These are phyloP conservation scores for Bombus consobrinus DNA, from an alignment of 1,140 invertebrate genomes.

Conservation along the genomic window DNA sequence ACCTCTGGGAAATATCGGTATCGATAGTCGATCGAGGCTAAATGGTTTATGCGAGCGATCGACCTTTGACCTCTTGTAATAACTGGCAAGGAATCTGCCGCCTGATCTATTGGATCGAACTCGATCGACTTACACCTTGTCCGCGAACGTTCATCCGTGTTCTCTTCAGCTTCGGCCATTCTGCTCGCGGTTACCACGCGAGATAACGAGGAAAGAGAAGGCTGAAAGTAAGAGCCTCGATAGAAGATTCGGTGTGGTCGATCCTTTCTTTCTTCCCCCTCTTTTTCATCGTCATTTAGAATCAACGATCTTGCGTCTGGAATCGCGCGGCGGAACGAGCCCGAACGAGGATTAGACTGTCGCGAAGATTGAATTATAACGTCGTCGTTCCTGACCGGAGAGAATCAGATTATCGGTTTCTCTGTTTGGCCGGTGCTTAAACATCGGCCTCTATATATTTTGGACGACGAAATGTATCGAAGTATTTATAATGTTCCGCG, in stretches of 20 bases:
- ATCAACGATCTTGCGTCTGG: conserved; percentile 18
- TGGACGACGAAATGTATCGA: not conserved
- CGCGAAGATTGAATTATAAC: conserved; percentile 44
- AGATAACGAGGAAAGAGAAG: not conserved
- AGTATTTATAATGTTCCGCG: not conserved
- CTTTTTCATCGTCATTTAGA: not conserved
- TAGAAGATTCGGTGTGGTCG: conserved; percentile 40
- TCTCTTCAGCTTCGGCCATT: not conserved
- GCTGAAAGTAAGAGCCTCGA: not conserved
- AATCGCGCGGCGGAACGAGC: conserved; percentile 3
- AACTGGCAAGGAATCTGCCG: conserved; percentile 79
- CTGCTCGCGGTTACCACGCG: not conserved
- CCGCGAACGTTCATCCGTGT: conserved; percentile 50
- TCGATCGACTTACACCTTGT: conserved; percentile 77
- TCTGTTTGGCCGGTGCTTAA: not conserved
- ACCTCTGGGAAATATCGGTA: conserved; percentile 80
- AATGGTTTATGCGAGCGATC: conserved; percentile 80
- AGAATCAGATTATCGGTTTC: conserved; percentile 37
- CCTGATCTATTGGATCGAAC: conserved; percentile 79
- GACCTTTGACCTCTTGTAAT: conserved; percentile 78
- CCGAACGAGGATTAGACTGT: conserved; percentile 42
- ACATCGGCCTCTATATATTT: not conserved
- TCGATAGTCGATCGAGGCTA: conserved; percentile 78
- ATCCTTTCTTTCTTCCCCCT: not conserved
- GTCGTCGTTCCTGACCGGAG: not conserved